These are phyloP conservation scores for Pristionchus exspectatus DNA, from an alignment of 2,888 invertebrate species.

Conservation along the genomic window DNA sequence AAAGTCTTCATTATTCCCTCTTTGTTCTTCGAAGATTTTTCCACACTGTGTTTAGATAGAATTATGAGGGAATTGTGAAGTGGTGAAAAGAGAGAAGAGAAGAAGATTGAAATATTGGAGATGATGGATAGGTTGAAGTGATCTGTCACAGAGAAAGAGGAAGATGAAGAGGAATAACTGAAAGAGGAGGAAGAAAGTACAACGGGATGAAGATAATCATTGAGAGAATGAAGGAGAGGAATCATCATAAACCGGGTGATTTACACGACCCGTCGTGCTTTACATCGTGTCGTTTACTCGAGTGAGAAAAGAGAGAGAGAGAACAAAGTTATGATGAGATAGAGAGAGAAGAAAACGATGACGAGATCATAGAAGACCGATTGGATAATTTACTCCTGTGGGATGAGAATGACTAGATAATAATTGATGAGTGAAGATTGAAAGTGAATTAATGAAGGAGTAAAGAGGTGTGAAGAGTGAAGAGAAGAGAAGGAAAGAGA, in stretches of 20 bases:
- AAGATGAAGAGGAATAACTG: not conserved
- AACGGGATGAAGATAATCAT: not conserved
- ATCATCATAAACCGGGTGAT: slow-evolving; percentile 11
- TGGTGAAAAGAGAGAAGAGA: not conserved
- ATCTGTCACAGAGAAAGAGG: slow-evolving; percentile 1
- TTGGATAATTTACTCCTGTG: not conserved
- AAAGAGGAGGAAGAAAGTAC: slow-evolving; percentile 14
- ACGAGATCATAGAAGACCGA: not conserved
- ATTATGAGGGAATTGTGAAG: not conserved
- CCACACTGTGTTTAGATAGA: not conserved
- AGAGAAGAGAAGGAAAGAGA: slow-evolving; percentile 32
- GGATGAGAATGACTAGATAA: not conserved
- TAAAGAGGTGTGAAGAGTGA: slow-evolving; percentile 15
- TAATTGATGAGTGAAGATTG: not conserved
- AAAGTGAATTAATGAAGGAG: not conserved
- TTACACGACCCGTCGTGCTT: slow-evolving; percentile 29
- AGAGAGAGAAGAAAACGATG: not conserved
- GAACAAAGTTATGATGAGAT: slow-evolving; percentile 30
- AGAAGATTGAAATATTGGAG: slow-evolving; percentile 39
- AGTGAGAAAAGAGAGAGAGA: not conserved
- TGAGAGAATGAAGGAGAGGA: not conserved
- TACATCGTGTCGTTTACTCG: slow-evolving; percentile 33
- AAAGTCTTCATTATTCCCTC: not conserved
- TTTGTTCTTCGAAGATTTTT: not conserved
- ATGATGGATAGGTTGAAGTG: slow-evolving; percentile 36